phyloP scores from a whole-genome alignment of 2,113 vertebrate genomes.

The Pterophyllum scalare region DNA sequence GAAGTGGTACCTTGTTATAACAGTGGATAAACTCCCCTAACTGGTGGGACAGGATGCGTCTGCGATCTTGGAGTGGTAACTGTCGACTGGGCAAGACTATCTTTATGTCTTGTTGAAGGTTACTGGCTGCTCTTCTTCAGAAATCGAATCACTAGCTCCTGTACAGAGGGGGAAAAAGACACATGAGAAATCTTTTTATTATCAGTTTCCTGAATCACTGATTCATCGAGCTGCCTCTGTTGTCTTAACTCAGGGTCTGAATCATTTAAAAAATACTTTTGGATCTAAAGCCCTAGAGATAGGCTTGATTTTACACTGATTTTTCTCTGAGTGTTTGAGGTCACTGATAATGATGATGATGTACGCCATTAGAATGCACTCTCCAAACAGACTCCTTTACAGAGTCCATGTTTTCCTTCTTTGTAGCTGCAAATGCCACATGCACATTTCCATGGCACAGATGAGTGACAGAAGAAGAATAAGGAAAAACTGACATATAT shows the following conservation, averaged over 20 bases:
- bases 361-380: conserved; percentile 58
- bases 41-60: conserved; percentile 89
- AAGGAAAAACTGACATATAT: conserved; percentile 55
- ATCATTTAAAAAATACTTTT: conserved; percentile 14
- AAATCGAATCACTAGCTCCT: conserved; percentile 95
- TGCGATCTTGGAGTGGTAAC: conserved; percentile 84
- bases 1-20: conserved; percentile 87
- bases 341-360: conserved; percentile 49
- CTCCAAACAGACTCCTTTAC: conserved; percentile 59
- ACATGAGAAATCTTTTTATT: background rate
- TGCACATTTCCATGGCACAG: conserved; percentile 47
- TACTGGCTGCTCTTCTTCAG: conserved; percentile 90
- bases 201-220: conserved; percentile 12
- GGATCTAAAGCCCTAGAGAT: conserved; percentile 6
- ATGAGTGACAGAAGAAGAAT: conserved; percentile 60
- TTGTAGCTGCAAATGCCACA: conserved; percentile 48
- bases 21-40: conserved; percentile 89
- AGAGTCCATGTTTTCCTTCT: conserved; percentile 52
- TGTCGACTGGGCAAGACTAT: conserved; percentile 86
- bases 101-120: conserved; percentile 88
- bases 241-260: background rate
- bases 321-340: conserved; percentile 48
- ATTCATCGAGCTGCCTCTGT: conserved; percentile 8
- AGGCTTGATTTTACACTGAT: conserved; percentile 21
- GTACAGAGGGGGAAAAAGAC: conserved; percentile 18